Conservation (phyloP, 2,888 invertebrate genomes). For the Ichneumoninae sp. region DNA sequence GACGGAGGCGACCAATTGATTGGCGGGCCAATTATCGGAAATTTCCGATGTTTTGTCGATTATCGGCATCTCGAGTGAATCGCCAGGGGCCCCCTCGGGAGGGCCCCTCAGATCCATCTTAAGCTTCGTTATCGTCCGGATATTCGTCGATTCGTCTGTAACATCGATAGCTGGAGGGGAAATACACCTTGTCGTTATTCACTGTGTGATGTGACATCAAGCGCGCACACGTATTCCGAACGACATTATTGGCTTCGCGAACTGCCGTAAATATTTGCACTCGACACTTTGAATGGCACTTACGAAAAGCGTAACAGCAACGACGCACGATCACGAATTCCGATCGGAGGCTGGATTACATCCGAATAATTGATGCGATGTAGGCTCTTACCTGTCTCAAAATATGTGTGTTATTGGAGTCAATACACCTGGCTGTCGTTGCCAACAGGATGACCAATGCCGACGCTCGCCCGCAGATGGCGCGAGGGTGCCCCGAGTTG, state of each 20-base stretch:
- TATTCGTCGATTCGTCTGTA: constrained; percentile 4
- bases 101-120: constrained; percentile 83
- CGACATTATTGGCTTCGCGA: constrained; percentile 1
- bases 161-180: neutral
- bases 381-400: constrained; percentile 35
- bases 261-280: neutral
- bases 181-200: constrained; percentile 12
- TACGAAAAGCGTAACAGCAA: neutral
- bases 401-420: constrained; percentile 42
- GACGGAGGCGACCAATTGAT: constrained; percentile 74
- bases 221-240: constrained; percentile 1
- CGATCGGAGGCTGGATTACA: neutral
- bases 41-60: constrained; percentile 78
- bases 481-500: neutral
- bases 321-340: neutral
- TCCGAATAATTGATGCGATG: neutral
- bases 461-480: constrained; percentile 10
- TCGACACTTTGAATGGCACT: neutral
- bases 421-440: constrained; percentile 31
- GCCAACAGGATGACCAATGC: neutral
- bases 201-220: constrained; percentile 5
- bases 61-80: constrained; percentile 78
- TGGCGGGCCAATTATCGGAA: constrained; percentile 76
- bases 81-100: constrained; percentile 84
- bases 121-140: constrained; percentile 45